A percentile compares a stretch with the other conserved stretches of the same genome.
phyloP scores from a whole-genome alignment of 37 sponge, comb jelly and placozoan genomes.

The Ianthella basta region DNA sequence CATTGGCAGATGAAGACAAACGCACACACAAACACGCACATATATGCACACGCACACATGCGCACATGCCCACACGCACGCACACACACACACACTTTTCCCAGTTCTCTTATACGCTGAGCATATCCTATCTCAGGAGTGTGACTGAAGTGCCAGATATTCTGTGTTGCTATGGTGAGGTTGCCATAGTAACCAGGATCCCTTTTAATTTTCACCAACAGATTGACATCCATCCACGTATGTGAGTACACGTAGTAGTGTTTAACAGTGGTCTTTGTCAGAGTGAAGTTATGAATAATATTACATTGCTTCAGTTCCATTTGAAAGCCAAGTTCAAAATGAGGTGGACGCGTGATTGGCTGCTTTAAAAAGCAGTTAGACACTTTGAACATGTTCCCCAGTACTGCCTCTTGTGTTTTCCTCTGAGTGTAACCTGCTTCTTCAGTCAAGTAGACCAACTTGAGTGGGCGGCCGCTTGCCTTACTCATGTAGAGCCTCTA shows the following conservation, averaged over 20 bases:
- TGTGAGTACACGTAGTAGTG: too few species aligned
- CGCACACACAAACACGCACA: neutral
- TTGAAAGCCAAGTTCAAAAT: too few species aligned
- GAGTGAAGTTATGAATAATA: too few species aligned
- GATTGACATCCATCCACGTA: too few species aligned
- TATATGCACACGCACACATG: neutral
- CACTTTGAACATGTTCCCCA: slow-evolving; percentile 3
- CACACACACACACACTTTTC: slow-evolving; percentile 44
- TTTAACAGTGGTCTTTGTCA: too few species aligned
- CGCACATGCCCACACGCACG: neutral
- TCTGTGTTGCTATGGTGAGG: slow-evolving; percentile 58
- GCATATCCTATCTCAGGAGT: slow-evolving; percentile 11
- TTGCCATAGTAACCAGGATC: neutral
- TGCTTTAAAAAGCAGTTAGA: neutral
- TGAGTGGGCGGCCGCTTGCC: neutral
- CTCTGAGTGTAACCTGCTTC: neutral
- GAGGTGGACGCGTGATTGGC: too few species aligned
- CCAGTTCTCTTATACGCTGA: slow-evolving; percentile 39
- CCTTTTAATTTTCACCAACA: too few species aligned
- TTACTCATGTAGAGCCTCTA: slow-evolving; percentile 5
- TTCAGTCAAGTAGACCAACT: neutral
- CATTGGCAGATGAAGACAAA: neutral
- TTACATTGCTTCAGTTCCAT: too few species aligned
- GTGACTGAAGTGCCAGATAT: slow-evolving; percentile 76
- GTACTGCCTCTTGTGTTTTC: neutral